Evolutionary conservation across 2,113 vertebrate species (phyloP).

Genomic region (Rhizomys pruinosus): DNA sequence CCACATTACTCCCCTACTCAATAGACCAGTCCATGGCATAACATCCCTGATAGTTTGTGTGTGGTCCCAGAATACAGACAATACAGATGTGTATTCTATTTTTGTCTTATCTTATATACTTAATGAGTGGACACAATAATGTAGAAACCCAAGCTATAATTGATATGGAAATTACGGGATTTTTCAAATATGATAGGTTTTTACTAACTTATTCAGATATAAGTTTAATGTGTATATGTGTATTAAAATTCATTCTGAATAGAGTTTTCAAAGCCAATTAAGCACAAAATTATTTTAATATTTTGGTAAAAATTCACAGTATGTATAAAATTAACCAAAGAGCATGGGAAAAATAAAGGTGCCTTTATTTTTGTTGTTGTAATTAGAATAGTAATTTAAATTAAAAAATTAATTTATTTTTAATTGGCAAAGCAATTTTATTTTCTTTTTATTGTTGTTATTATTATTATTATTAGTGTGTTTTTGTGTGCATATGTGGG

Average conservation of each 20-base stretch:
- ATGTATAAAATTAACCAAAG: background rate
- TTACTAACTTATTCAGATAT: background rate
- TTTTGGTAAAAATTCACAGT: slow-evolving; percentile 20
- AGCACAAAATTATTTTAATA: slow-evolving; percentile 44
- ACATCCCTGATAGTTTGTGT: background rate
- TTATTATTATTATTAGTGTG: background rate
- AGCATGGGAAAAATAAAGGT: too few relatives aligned
- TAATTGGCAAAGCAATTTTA: too few relatives aligned
- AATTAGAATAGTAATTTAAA: background rate
- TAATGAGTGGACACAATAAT: background rate
- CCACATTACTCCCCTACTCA: background rate
- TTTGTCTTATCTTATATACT: background rate
- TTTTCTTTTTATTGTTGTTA: too few relatives aligned
- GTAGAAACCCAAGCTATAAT: slow-evolving; percentile 30
- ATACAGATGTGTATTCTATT: background rate
- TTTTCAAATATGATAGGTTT: slow-evolving; percentile 61
- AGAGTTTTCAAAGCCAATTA: slow-evolving; percentile 1
- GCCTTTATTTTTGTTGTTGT: background rate
- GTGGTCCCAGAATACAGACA: background rate
- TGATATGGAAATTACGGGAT: slow-evolving; percentile 47
- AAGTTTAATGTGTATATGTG: background rate
- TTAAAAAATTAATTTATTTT: too few relatives aligned
- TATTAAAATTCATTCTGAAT: slow-evolving; percentile 15
- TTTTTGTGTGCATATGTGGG: background rate
- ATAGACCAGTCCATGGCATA: too few relatives aligned